These are phyloP conservation scores for Helleia helle DNA, from an alignment of 2,888 invertebrate genomes.

Conservation along the genomic window DNA sequence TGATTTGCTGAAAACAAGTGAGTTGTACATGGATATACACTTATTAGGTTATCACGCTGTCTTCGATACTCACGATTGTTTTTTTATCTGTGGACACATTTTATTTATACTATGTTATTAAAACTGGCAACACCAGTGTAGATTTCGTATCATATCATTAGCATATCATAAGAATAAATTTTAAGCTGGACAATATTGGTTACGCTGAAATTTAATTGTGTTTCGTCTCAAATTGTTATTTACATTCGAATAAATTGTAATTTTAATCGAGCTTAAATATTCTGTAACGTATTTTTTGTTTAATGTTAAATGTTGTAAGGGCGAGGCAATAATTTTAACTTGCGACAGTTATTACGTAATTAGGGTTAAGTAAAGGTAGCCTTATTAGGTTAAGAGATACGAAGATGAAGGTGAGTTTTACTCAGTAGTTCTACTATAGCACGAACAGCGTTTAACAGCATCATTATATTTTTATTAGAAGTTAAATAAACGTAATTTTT, in stretches of 20 bases:
- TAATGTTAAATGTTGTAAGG: background rate
- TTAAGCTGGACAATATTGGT: constrained; percentile 5
- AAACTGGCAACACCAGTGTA: constrained; percentile 37
- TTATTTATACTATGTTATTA: background rate
- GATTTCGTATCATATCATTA: constrained; percentile 67
- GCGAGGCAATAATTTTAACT: constrained; percentile 21
- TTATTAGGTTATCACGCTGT: background rate
- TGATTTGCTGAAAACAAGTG: background rate
- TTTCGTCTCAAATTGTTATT: background rate
- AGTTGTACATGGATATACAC: background rate
- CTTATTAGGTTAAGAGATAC: constrained; percentile 66
- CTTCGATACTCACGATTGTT: background rate
- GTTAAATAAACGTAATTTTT: constrained; percentile 55
- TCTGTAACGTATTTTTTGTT: constrained; percentile 2
- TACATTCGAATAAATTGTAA: constrained; percentile 6
- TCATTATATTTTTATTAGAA: constrained; percentile 58
- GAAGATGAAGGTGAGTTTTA: constrained; percentile 53
- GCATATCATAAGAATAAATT: constrained; percentile 57
- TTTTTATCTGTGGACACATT: background rate
- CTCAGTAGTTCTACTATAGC: constrained; percentile 54
- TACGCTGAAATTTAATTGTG: background rate
- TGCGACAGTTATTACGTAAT: constrained; percentile 37
- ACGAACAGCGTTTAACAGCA: constrained; percentile 64
- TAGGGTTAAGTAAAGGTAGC: constrained; percentile 67
- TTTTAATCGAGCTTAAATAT: constrained; percentile 7